Conservation (phyloP, 1,140 invertebrate genomes). For the Whitmania pigra region DNA sequence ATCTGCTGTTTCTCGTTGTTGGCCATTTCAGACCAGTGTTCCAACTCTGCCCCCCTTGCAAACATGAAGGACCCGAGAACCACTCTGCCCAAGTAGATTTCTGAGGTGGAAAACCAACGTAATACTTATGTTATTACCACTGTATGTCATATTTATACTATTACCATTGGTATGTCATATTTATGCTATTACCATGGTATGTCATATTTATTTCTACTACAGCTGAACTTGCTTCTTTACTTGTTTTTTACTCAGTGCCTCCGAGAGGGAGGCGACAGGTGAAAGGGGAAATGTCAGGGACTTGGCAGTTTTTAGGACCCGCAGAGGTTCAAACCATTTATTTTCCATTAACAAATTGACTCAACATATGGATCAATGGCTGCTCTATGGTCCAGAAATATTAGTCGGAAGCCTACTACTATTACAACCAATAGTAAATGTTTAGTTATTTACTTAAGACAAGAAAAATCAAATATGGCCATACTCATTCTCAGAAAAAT, state of each 20-base stretch:
- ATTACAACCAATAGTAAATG: neutral
- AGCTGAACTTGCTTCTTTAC: too few relatives aligned
- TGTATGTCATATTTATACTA: neutral
- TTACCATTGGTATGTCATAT: neutral
- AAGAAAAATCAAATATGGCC: too few relatives aligned
- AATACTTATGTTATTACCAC: neutral
- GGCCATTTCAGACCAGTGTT: conserved; percentile 59
- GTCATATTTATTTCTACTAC: conserved; percentile 1
- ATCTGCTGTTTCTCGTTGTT: conserved; percentile 40
- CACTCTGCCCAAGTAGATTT: conserved; percentile 52
- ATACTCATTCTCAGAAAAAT: too few relatives aligned
- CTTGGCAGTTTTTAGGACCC: too few relatives aligned
- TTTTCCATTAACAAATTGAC: too few relatives aligned
- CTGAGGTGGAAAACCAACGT: neutral
- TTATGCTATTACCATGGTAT: neutral
- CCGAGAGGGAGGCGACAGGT: too few relatives aligned
- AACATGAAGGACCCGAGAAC: conserved; percentile 70
- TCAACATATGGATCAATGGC: too few relatives aligned
- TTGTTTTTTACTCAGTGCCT: too few relatives aligned
- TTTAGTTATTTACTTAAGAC: neutral
- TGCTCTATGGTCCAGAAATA: too few relatives aligned
- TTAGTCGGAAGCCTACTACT: too few relatives aligned
- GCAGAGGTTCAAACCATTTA: too few relatives aligned
- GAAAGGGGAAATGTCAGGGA: too few relatives aligned
- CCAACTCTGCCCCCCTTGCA: conserved; percentile 60